These are phyloP conservation scores for Camponotus pennsylvanicus DNA, from an alignment of 1,140 invertebrate species.

Conservation along the genomic window DNA sequence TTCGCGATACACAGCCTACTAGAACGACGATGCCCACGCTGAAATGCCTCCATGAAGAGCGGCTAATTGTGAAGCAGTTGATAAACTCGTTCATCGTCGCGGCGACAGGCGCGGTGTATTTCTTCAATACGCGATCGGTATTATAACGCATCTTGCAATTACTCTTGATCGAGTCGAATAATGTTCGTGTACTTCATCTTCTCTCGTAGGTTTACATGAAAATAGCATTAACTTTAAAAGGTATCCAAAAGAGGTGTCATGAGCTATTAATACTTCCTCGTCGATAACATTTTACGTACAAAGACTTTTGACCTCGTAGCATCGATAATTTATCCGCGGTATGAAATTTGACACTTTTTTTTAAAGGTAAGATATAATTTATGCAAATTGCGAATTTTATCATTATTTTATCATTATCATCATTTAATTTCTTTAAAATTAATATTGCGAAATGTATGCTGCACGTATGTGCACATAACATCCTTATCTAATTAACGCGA, in stretches of 20 bases:
- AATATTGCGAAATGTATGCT: not conserved
- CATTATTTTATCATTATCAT: not conserved
- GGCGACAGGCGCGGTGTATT: conserved; percentile 34
- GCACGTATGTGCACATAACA: not conserved
- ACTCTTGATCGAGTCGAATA: conserved; percentile 44
- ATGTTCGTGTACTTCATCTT: conserved; percentile 24
- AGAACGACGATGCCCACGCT: conserved; percentile 40
- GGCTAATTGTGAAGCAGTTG: conserved; percentile 51
- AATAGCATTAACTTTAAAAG: conserved; percentile 29
- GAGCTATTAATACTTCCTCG: conserved; percentile 1
- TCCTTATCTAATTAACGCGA: not conserved
- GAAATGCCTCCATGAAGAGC: conserved; percentile 56
- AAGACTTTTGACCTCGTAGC: not conserved
- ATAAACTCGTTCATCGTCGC: conserved; percentile 57
- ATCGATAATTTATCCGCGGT: not conserved
- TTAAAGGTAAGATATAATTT: not conserved
- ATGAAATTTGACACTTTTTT: not conserved
- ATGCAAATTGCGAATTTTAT: conserved; percentile 9
- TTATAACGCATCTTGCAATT: conserved; percentile 34
- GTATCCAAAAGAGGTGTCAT: not conserved
- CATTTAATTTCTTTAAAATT: not conserved
- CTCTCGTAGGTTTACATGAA: not conserved
- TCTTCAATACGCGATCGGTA: conserved; percentile 20
- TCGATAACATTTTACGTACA: not conserved
- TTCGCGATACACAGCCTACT: not conserved